Evolutionary conservation across 2,797 vertebrate species (phyloP), one percentile per base, ranked within the genome.

Genomic region (Coregonus ussuriensis): DNA sequence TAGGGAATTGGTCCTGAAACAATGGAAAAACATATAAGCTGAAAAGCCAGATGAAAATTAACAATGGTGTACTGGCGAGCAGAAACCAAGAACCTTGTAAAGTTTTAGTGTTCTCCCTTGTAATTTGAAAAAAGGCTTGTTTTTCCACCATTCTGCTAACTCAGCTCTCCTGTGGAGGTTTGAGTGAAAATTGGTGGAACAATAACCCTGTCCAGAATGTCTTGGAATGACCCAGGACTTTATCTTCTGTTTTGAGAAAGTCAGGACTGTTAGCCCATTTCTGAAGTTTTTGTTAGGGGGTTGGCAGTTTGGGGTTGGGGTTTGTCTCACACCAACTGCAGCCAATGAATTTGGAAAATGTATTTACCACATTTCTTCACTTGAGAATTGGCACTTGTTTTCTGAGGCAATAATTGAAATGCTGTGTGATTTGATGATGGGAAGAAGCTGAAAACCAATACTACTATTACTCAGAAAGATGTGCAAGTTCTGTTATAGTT

Each of bases 1-100:
- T 18, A 41, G 37, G 41, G n/a, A 18, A 11, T n/a, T 47, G 18
- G 83, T 82, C 78, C 25, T 81, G 6, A 77, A 81, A 82, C 65
- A 79, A 51, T 81, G 73, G 69, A 72, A 77, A 75, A 69, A 71
- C 63, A n/a, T 4, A 68, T 80, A 31, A 66, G 72, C 75, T 81
- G 63, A 75, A 47, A 84, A 84, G 71, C 77, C 87, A 86, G 72
- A 85, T 79, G 79, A 70, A 29, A 76, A 14, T 66, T 52, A 89
- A 87, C 85, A 89, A 84, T 82, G 74, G 54, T 54, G 37, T 5
- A 6, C 56, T 82, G 83, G 86, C 77, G 83, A 70, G 80, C 78
- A 85, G 77, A 82, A 86, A 66, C 33, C 0, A 53, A 80, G 66
- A 66, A 72, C 51, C 79, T 83, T 76, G 75, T 90, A 77, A 86